These are phyloP conservation scores for Cybosia mesomella DNA, from an alignment of 2,888 invertebrate species.

Conservation along the genomic window DNA sequence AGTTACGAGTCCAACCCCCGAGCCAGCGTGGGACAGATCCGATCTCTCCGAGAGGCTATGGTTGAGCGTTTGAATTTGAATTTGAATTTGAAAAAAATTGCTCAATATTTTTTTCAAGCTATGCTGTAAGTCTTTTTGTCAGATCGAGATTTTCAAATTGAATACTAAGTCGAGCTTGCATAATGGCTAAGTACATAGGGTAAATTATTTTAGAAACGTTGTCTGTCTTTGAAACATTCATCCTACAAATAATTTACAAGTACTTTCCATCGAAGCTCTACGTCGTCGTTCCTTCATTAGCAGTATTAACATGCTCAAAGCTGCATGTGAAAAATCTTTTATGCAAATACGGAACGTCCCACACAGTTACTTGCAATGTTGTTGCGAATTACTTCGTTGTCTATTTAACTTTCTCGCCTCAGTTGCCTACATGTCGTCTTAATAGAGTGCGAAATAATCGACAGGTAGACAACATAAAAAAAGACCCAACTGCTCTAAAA, in stretches of 20 bases:
- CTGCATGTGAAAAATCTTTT: constrained; percentile 46
- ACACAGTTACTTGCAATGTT: constrained; percentile 35
- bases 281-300: constrained; percentile 39
- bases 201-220: constrained; percentile 24
- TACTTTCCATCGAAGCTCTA: constrained; percentile 35
- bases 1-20: too few species aligned
- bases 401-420: constrained; percentile 60
- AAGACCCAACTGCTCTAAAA: too few species aligned
- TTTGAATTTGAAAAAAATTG: too few species aligned
- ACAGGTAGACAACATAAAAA: not conserved
- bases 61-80: too few species aligned
- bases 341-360: constrained; percentile 44
- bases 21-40: too few species aligned
- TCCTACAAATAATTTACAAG: constrained; percentile 24
- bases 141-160: not conserved
- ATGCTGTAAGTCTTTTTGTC: not conserved
- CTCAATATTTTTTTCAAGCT: not conserved
- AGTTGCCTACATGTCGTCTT: constrained; percentile 44
- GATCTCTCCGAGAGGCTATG: too few species aligned
- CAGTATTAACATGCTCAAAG: constrained; percentile 34
- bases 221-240: constrained; percentile 32
- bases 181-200: not conserved
- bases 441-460: constrained; percentile 49
- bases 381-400: constrained; percentile 49
- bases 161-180: not conserved